phyloP scores from a whole-genome alignment of 1,140 invertebrate species.

The Ctenoplectra terminalis region DNA sequence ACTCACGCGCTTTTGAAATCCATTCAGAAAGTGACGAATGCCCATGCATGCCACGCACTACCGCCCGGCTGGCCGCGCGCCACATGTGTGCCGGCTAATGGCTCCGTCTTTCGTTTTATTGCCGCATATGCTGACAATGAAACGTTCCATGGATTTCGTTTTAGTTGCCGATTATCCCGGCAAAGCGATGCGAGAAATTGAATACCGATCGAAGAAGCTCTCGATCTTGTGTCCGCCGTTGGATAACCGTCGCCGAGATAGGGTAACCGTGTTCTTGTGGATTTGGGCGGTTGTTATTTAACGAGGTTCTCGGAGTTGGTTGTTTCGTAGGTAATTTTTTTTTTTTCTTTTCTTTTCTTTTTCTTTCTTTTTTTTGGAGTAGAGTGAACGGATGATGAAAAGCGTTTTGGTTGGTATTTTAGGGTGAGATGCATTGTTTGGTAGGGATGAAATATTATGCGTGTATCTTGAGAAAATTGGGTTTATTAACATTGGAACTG shows the following conservation, averaged over 20 bases:
- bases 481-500: too few species aligned
- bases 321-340: background rate
- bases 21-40: constrained; percentile 59
- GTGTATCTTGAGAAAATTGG: too few species aligned
- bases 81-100: constrained; percentile 46
- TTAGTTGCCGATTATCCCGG: background rate
- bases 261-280: background rate
- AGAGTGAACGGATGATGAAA: too few species aligned
- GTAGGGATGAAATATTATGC: too few species aligned
- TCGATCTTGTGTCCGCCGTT: too few species aligned
- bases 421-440: too few species aligned
- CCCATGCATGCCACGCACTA: constrained; percentile 36
- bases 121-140: constrained; percentile 52
- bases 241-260: background rate
- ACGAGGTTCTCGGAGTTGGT: background rate
- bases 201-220: constrained; percentile 16
- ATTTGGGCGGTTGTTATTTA: background rate
- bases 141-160: constrained; percentile 53
- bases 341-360: background rate
- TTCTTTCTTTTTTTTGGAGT: background rate
- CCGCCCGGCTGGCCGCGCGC: constrained; percentile 22
- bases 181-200: constrained; percentile 11
- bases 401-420: too few species aligned
- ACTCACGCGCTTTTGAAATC: constrained; percentile 60
- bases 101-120: constrained; percentile 47